Base-by-base conservation (phyloP, 2,888 invertebrate species). In the Unio pictorum region DNA sequence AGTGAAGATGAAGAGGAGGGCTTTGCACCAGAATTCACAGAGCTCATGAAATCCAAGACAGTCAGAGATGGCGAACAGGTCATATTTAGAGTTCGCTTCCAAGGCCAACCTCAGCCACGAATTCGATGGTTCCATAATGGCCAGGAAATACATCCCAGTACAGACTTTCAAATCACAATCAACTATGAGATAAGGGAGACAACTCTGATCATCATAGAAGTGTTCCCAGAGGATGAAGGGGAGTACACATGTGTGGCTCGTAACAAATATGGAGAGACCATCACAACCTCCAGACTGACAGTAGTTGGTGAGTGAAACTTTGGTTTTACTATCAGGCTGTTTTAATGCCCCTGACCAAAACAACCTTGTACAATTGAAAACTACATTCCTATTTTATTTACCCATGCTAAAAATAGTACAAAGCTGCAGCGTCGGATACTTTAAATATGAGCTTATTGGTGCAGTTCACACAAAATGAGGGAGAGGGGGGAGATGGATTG, bases 151-250 rank as follows among this genome's bases (percentile, higher is more conserved):
- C 71, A 86, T 64, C 89, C 89, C 45, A 87, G 84, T 59, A 73
- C 80, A 6, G 90, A 90, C 72, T 90, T 90, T 75, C 84, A 91
- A 71, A 87, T 91, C 64, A 86, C 84, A 66, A 88, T 90, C 69
- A 90, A 91, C 77, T 79, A 95, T 84, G 94, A 96, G 75, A 95
- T 95, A 34, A 96, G 97, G 34, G 93, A 93, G 81, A 96, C 95
- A 87, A 95, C 95, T 61, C 92, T 99, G 74, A 95, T 95, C 86
- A 96, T 99, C 85, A 94, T 96, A 15, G 97, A 98, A 91, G 97
- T 97, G n/a, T 98, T 97, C 93, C 98, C 98, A 30, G 99, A 99
- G 91, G 99, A 99, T 89, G 98, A 99, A 89, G 99, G 99, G 20
- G 94, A 94, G 76, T 99, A 99, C 91, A 97, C 96, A 90, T 97